Evolutionary conservation across 2,797 vertebrate genomes (phyloP), one percentile per base, ranked within the genome.

Genomic region (Orientallactaga sibirica): DNA sequence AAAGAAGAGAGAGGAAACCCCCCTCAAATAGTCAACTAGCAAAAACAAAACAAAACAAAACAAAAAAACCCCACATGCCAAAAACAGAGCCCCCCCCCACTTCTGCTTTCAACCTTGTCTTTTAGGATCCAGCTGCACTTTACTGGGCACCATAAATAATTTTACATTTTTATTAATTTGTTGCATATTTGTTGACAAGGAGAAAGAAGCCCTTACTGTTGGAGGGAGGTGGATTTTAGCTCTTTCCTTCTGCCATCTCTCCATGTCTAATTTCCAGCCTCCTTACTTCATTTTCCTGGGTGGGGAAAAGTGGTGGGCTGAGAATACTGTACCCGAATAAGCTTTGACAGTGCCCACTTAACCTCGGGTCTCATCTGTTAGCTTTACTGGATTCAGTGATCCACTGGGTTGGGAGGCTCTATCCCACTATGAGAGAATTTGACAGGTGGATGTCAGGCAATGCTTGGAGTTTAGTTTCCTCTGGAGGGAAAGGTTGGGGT

Each of bases 91-190:
- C 48, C 8, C 8, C 8, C 48, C 12, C 25, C 6, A 4, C n/a
- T 93, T 97, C 94, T 80, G 71, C 96, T 95, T 93, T 74, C 93
- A 97, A 96, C 92, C 97, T 97, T 95, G 96, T 98, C 98, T 98
- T 97, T 98, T 96, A 97, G 98, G 97, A 94, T 97, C 97, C 95
- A 98, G 97, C 98, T 97, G 97, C 97, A 96, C 98, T 98, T 98
- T 98, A 98, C 98, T 98, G 98, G 97, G 97, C 3, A 7, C 97
- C 98, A 96, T 98, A 98, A 98, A 98, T 98, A 98, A 98, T 98
- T 98, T 98, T 73, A 97, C 98, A 98, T 98, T 98, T 98, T 98
- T 96, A 98, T 98, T 98, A 98, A 98, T 98, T 98, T 98, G 98
- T 98, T 98, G 98, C 98, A 98, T 98, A 98, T 98, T 98, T 98